Base-by-base conservation (phyloP, 2,888 invertebrate genomes). In the Acanthosepion esculentum region DNA sequence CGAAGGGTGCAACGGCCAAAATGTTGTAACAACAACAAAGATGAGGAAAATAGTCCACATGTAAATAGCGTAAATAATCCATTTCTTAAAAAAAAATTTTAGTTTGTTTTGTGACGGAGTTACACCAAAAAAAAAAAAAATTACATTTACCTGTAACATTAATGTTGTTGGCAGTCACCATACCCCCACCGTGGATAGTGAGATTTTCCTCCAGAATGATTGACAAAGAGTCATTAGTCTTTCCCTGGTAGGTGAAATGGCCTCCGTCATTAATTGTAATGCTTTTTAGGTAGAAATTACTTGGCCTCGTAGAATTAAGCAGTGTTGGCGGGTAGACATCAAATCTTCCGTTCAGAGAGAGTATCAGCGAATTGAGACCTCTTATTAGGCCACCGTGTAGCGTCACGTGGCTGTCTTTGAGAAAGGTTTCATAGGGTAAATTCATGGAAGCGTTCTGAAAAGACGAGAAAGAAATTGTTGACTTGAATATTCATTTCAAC, bases 191-290 rank as follows among this genome's bases (percentile, higher is more conserved):
- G 94, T 95, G 95, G 5, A 96, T 95, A 41, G 96, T 95, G 29
- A 96, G 94, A 33, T 95, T 95, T 15, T 96, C 96, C 59, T 95
- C 95, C 92, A 96, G 94, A 23, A 95, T 94, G 6, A 96, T 94
- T 7, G 94, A 92, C 50, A 96, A 93, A n/a, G 94, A 48, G 53
- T 96, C 96, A 33, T 94, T 94, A 20, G 95, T 94, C 8, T 95
- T 95, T 1, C 96, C 96, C 64, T 95, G 95, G 94, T 96, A 96
- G 26, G 95, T 48, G 94, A 96, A 96, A 29, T 95, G 33, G 10
- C 96, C 96, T 4, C 96, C 96, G 95, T 96, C 96, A 48, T 96
- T 95, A 10, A 96, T 95, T 91, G 95, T 95, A 91, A 96, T 95
- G 55, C 96, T 96, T 94, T 96, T 95, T 50, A 96, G 94, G 15